Percentiles rank a stretch among this genome's conserved stretches.
Conservation (phyloP, 1,140 invertebrate genomes). For the Bombus confusus region DNA sequence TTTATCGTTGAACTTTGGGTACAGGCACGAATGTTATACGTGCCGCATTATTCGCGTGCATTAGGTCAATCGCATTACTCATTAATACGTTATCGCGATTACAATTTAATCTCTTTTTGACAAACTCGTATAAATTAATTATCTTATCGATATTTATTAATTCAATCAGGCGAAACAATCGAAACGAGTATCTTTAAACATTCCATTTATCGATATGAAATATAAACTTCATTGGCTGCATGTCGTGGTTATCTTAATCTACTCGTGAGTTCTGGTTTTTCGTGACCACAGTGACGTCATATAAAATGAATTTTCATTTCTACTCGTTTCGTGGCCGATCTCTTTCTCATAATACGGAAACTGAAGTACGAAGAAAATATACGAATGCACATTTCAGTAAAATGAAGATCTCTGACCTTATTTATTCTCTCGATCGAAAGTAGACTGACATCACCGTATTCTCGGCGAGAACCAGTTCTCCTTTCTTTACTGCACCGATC, state of each 20-base stretch:
- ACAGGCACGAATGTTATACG: slow-evolving; percentile 1
- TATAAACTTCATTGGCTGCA: no score
- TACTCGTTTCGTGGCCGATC: not conserved
- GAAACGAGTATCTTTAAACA: not conserved
- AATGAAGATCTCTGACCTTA: slow-evolving; percentile 16
- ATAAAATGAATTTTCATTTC: not conserved
- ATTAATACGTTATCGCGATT: not conserved
- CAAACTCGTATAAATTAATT: not conserved
- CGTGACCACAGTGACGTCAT: not conserved
- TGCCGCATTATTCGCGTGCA: no score
- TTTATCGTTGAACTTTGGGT: slow-evolving; percentile 49
- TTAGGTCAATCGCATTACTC: slow-evolving; percentile 17
- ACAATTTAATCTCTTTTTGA: not conserved
- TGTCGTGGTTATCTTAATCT: not conserved
- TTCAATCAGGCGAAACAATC: not conserved
- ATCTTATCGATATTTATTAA: not conserved
- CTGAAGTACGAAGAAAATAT: not conserved
- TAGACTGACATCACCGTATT: not conserved
- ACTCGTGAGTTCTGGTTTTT: not conserved
- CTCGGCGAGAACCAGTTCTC: not conserved
- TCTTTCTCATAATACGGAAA: no score
- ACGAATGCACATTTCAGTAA: not conserved
- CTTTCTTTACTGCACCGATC: not conserved
- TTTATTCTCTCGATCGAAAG: not conserved
- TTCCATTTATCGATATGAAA: not conserved